These are phyloP conservation scores for Meandrusa payeni DNA, from an alignment of 2,888 invertebrate species.

Conservation along the genomic window DNA sequence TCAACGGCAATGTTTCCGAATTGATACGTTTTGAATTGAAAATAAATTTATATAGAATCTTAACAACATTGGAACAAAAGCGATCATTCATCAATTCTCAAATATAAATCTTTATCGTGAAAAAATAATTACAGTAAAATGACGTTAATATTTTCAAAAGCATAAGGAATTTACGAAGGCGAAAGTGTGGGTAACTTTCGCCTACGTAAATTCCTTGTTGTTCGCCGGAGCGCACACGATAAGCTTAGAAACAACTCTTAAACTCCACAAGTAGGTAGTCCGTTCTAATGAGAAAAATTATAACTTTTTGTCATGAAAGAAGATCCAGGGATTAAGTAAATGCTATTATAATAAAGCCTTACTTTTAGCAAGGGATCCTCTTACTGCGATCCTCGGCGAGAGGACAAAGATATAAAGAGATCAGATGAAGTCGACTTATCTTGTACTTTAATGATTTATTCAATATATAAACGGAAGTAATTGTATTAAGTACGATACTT, in stretches of 20 bases:
- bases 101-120: no score
- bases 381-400: slow-evolving; percentile 1
- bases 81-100: no score
- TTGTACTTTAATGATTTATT: slow-evolving; percentile 7
- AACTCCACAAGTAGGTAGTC: slow-evolving; percentile 14
- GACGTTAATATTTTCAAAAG: no score
- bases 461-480: not conserved
- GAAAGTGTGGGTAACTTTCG: no score
- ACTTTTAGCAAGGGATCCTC: slow-evolving; percentile 17
- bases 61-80: no score
- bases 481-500: no score
- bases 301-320: slow-evolving; percentile 23
- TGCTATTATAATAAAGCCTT: slow-evolving; percentile 18
- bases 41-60: no score
- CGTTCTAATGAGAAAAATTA: slow-evolving; percentile 23
- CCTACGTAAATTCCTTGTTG: slow-evolving; percentile 8
- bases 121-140: no score
- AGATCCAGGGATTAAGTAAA: slow-evolving; percentile 20
- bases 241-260: slow-evolving; percentile 8
- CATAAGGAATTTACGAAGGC: no score
- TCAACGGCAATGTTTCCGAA: no score
- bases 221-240: not conserved
- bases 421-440: slow-evolving; percentile 7
- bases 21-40: no score
- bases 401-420: slow-evolving; percentile 14